Conservation (phyloP, 2,888 invertebrate genomes). For the Pyralis farinalis region DNA sequence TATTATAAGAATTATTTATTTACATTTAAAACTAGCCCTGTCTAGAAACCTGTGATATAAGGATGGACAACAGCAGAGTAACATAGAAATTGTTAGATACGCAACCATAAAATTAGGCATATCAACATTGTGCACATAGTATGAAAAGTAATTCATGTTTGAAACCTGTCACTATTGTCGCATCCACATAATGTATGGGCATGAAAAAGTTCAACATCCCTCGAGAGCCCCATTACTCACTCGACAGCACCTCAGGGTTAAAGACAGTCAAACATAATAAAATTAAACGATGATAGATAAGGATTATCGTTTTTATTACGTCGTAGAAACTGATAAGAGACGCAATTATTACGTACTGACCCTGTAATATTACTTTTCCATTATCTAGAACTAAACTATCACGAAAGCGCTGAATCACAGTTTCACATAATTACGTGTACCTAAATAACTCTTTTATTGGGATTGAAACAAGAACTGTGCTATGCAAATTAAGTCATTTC, state of each 20-base stretch:
- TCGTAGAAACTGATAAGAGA: neutral
- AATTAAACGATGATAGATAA: slow-evolving; percentile 6
- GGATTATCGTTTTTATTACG: slow-evolving; percentile 4
- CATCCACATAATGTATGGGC: neutral
- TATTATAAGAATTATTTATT: too few species aligned
- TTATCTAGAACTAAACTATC: slow-evolving; percentile 3
- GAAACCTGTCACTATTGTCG: neutral
- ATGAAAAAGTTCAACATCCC: slow-evolving; percentile 5
- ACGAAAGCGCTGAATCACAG: neutral
- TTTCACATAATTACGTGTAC: neutral
- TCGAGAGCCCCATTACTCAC: neutral
- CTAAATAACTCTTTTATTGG: slow-evolving; percentile 12
- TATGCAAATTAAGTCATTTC: slow-evolving; percentile 63
- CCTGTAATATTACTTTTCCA: neutral
- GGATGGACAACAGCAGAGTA: too few species aligned
- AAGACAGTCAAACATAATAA: slow-evolving; percentile 3
- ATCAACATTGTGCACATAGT: too few species aligned
- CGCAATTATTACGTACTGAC: neutral
- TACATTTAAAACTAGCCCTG: too few species aligned
- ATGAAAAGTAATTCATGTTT: too few species aligned
- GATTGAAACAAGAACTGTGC: slow-evolving; percentile 30
- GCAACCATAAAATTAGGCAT: too few species aligned
- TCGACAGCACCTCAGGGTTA: neutral
- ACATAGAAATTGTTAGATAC: too few species aligned
- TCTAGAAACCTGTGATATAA: too few species aligned